Evolutionary conservation across 2,797 vertebrate species (phyloP), one percentile per base, ranked within the genome.

Genomic region (Picus viridis): DNA sequence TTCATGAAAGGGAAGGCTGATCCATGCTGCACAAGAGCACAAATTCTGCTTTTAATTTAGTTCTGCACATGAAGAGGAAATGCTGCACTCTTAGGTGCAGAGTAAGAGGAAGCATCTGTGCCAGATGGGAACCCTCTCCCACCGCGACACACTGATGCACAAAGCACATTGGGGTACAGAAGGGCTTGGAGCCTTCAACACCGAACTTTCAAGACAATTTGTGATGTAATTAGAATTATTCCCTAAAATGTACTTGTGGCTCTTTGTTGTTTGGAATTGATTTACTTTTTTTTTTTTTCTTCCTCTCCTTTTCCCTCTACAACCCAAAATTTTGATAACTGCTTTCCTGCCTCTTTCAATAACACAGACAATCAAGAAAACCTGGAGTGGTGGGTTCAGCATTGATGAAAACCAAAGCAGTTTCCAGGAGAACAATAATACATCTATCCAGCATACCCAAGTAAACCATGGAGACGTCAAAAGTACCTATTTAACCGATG

Each of bases 71-170:
- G 1, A 91, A 90, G 71, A 90, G 71, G 83, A 91, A 95, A 58
- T 0, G 2, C 39, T 68, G 65, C 79, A 24, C 24, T 62, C n/a
- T 23, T 72, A 94, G 86, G 88, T 92, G 72, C 72, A 72, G 43
- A 72, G 36, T 12, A 85, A 80, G 64, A 81, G 89, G 89, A 91
- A 94, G 68, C 51, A 61, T 58, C 92, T 90, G 29, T 86, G 36
- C 22, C 51, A 71, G 15, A 57, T 30, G 70, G 70, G 58, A 92
- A 67, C 30, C 5, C 43, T 32, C 69, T 83, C 53, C 43, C 36
- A 54, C 70, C 2, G 0, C 86, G 43, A 18, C 3, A 19, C 41
- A 13, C 26, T 30, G n/a, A 7, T 39, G 59, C 62, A 77, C 17
- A 43, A 59, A 91, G 32, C 56, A 12, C 0, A 2, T 1, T 18